A percentile compares a stretch with the other conserved stretches of the same genome.
Evolutionary conservation across 2,113 vertebrate genomes (phyloP).

Genomic region (Chitala chitala): DNA sequence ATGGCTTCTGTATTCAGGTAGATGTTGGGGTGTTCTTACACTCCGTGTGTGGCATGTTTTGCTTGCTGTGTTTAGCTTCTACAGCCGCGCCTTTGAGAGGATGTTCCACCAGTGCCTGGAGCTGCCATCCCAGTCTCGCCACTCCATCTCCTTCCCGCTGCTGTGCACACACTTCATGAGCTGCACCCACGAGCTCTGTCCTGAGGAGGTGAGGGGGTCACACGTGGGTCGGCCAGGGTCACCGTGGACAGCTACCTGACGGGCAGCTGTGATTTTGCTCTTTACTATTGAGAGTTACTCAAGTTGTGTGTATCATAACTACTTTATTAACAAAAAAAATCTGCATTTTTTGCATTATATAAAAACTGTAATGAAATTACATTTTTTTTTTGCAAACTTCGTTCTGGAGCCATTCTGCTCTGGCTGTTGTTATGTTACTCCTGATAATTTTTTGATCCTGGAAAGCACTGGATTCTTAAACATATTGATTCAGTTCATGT

Average conservation of each 20-base stretch:
- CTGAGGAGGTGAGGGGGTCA: slow-evolving; percentile 94
- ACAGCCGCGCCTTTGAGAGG: slow-evolving; percentile 98
- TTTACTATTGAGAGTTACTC: not conserved
- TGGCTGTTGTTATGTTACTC: too few relatives aligned
- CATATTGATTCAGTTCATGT: too few relatives aligned
- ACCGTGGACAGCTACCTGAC: not conserved
- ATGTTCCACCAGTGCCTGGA: slow-evolving; percentile 99
- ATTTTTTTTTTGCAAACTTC: too few relatives aligned
- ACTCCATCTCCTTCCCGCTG: slow-evolving; percentile 94
- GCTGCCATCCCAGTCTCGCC: slow-evolving; percentile 92
- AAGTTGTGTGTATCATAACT: too few relatives aligned
- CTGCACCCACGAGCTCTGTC: slow-evolving; percentile 94
- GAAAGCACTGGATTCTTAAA: too few relatives aligned
- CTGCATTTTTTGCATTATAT: too few relatives aligned
- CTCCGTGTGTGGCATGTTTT: too few relatives aligned
- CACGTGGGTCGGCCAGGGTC: not conserved
- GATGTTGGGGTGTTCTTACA: not conserved
- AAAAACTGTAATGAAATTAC: too few relatives aligned
- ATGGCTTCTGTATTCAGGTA: not conserved
- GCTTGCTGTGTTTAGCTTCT: slow-evolving; percentile 76
- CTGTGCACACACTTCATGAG: slow-evolving; percentile 98
- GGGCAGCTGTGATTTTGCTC: not conserved
- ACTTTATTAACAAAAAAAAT: too few relatives aligned
- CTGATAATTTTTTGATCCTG: too few relatives aligned
- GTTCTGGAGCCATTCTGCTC: too few relatives aligned